Evolutionary conservation across 2,888 invertebrate species (phyloP).

Genomic region (Chloroclysta siterata): DNA sequence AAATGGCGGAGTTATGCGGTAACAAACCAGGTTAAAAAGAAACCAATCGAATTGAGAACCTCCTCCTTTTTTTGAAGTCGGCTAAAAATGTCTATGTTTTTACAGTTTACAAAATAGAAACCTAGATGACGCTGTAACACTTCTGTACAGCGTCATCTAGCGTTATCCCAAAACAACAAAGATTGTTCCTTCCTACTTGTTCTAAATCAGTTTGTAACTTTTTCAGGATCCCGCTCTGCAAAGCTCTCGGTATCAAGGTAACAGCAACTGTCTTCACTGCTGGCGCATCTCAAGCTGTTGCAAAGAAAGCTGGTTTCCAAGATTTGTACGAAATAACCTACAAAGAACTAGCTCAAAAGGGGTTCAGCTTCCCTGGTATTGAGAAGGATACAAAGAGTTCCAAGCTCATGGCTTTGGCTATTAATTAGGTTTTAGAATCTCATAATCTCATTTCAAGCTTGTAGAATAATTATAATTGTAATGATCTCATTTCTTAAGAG

Average conservation of each 20-base stretch:
- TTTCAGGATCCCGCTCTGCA: conserved; percentile 78
- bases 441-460: background rate
- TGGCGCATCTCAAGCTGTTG: conserved; percentile 78
- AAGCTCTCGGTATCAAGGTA: conserved; percentile 73
- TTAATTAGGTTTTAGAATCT: conserved; percentile 47
- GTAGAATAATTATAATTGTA: background rate
- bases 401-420: conserved; percentile 72
- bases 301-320: conserved; percentile 77
- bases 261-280: conserved; percentile 83
- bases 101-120: background rate
- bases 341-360: conserved; percentile 71
- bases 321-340: conserved; percentile 72
- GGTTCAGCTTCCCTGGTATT: conserved; percentile 72
- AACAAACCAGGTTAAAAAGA: no score
- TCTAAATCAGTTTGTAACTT: background rate
- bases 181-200: no score
- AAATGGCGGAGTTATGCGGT: no score
- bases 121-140: background rate
- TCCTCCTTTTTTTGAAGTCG: no score
- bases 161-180: no score
- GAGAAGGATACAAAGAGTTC: conserved; percentile 71
- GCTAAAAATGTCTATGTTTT: no score
- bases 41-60: no score
- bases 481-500: no score
- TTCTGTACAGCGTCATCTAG: background rate